Conservation (phyloP, 53 echinoderm and acorn worm species). For the Paelopatides confundens region DNA sequence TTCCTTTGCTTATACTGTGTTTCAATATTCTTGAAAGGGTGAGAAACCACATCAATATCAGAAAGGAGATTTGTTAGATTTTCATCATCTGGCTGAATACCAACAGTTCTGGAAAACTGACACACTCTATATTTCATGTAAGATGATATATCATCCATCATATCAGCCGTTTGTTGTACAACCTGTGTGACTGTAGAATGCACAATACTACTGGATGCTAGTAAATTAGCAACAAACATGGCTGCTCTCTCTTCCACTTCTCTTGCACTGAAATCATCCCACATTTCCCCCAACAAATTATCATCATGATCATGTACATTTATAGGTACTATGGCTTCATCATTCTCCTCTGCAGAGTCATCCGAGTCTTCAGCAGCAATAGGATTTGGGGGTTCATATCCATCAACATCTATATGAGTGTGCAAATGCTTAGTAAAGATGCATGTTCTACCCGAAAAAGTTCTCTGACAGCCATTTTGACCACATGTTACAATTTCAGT, state of each 20-base stretch:
- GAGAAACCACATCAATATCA: constrained; percentile 46
- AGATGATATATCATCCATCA: not conserved
- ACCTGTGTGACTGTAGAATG: not conserved
- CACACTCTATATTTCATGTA: not conserved
- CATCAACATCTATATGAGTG: not conserved
- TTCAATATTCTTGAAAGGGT: constrained; percentile 58
- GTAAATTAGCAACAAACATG: not conserved
- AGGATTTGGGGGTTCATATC: not conserved
- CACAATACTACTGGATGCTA: not conserved
- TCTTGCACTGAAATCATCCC: not conserved
- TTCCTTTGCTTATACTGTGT: constrained; percentile 33
- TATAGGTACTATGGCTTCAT: not conserved
- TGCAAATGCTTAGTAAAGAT: not conserved
- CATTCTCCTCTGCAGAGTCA: not conserved
- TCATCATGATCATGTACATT: not conserved
- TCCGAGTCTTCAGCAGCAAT: not conserved
- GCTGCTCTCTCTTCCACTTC: constrained; percentile 1
- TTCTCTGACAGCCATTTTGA: not conserved
- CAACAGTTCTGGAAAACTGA: not conserved
- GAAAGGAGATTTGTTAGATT: constrained; percentile 9
- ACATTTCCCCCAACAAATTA: not conserved
- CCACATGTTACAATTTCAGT: constrained; percentile 11
- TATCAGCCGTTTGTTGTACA: constrained; percentile 1
- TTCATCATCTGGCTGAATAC: not conserved
- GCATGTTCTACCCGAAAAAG: not conserved